Evolutionary conservation across 2,888 invertebrate species (phyloP).

Genomic region (Pseudococcus longispinus): DNA sequence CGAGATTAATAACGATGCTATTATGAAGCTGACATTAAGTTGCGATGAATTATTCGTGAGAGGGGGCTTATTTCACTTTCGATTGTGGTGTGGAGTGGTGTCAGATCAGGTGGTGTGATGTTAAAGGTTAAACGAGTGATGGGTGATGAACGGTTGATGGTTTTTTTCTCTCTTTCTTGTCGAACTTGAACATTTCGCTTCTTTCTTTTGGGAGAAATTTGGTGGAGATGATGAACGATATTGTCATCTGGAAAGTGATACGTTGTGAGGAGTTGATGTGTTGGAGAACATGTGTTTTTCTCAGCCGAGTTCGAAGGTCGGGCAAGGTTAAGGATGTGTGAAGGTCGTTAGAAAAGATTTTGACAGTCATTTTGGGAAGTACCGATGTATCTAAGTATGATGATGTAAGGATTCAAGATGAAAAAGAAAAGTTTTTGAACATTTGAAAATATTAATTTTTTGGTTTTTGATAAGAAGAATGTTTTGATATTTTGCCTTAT

Average conservation of each 20-base stretch:
- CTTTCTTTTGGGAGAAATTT: background rate
- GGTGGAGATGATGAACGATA: background rate
- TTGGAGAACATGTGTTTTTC: background rate
- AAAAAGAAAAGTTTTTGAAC: background rate
- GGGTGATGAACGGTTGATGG: conserved; percentile 8
- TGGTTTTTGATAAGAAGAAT: too few relatives aligned
- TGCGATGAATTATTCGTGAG: background rate
- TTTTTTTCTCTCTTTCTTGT: background rate
- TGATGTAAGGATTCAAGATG: background rate
- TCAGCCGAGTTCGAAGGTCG: background rate
- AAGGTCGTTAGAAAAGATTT: background rate
- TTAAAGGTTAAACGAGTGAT: conserved; percentile 40
- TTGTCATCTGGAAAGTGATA: background rate
- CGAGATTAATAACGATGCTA: conserved; percentile 36
- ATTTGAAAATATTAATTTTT: background rate
- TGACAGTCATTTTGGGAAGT: background rate
- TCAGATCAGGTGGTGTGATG: background rate
- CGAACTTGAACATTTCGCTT: background rate
- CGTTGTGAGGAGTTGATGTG: background rate
- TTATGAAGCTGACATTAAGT: conserved; percentile 19
- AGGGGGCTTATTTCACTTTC: conserved; percentile 15
- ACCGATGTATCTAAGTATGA: too few relatives aligned
- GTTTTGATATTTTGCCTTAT: too few relatives aligned
- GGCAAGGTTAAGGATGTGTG: background rate
- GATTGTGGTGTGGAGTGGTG: background rate